Percentiles rank a stretch among this genome's conserved stretches.
Conservation (phyloP, 2,113 vertebrate genomes). For the Pogonocichla stellata region DNA sequence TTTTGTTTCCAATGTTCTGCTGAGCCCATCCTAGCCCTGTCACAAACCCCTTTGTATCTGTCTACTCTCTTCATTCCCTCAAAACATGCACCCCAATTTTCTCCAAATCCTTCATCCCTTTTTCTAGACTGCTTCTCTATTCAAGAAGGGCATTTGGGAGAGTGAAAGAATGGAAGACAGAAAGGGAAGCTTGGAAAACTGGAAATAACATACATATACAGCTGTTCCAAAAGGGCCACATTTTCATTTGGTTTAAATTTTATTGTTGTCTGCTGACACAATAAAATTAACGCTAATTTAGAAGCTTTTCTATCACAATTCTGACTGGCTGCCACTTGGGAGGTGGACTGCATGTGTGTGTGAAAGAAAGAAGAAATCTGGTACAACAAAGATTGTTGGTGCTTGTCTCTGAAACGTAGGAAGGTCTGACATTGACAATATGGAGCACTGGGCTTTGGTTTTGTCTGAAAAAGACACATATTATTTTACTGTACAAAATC, state of each 20-base stretch:
- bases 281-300: not conserved
- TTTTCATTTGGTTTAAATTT: not conserved
- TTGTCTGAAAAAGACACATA: not conserved
- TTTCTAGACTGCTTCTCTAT: not conserved
- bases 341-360: not conserved
- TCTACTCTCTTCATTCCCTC: not conserved
- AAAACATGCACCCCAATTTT: not conserved
- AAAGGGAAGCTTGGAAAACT: not conserved
- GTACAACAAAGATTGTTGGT: not conserved
- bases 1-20: not conserved
- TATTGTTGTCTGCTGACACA: not conserved
- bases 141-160: not conserved
- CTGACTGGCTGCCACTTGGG: not conserved
- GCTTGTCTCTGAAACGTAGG: not conserved
- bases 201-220: fast-evolving
- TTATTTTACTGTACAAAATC: not conserved
- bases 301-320: not conserved
- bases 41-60: not conserved
- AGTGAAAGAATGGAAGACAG: not conserved
- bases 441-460: not conserved
- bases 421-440: not conserved
- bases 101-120: not conserved
- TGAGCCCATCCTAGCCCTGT: not conserved
- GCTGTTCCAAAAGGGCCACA: not conserved
- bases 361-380: not conserved